A percentile compares a stretch with the other conserved stretches of the same genome.
Conservation (phyloP, 2,113 vertebrate species). For the Cyphomyrus plagiostoma region DNA sequence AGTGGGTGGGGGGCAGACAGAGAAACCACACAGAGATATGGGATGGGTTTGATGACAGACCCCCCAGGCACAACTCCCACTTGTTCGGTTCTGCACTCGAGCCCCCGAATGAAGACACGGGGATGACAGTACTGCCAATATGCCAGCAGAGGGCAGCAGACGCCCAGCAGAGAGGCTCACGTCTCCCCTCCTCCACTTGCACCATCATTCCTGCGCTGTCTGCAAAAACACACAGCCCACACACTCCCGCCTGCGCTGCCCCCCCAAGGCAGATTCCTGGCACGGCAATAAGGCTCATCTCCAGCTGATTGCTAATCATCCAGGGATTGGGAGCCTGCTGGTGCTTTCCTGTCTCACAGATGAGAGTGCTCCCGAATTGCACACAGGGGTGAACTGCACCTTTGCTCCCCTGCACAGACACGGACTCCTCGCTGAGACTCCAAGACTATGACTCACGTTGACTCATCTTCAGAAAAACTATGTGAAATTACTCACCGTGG, state of each 20-base stretch:
- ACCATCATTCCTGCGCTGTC: not conserved
- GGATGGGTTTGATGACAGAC: constrained; percentile 40
- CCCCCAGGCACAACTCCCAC: not conserved
- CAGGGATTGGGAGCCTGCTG: not conserved
- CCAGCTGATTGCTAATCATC: not conserved
- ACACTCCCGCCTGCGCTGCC: not conserved
- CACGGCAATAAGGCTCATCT: not conserved
- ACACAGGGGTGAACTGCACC: not conserved
- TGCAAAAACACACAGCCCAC: not conserved
- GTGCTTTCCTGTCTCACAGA: not conserved
- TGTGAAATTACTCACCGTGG: not conserved
- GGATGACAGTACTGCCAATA: not conserved
- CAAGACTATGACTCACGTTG: not conserved
- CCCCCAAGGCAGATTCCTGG: not conserved
- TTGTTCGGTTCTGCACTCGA: not conserved
- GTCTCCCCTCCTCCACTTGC: not conserved
- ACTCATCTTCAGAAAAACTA: not conserved
- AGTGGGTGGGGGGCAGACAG: constrained; percentile 43
- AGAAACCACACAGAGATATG: constrained; percentile 65
- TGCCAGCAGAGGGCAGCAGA: not conserved
- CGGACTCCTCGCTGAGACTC: not conserved
- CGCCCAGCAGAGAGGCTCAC: not conserved
- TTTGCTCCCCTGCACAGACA: not conserved
- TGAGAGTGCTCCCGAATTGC: not conserved
- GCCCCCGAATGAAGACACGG: not conserved